phyloP scores from a whole-genome alignment of 2,113 vertebrate species.

The Saccopteryx leptura region DNA sequence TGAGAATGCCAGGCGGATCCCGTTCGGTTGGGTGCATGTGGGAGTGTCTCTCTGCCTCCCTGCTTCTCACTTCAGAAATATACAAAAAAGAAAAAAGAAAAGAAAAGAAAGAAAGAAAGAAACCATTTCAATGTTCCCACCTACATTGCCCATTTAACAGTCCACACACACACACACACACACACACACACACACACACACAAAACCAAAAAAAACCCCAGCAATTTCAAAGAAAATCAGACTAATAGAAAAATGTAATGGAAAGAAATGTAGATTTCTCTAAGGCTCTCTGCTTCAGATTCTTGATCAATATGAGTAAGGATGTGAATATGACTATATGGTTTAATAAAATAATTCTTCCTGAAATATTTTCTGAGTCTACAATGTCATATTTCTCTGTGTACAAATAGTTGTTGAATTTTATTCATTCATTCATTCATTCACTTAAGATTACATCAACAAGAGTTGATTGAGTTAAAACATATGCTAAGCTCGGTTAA shows the following conservation, averaged over 20 bases:
- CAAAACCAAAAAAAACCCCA: background rate
- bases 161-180: too few relatives aligned
- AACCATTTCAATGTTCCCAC: background rate
- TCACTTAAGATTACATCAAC: constrained; percentile 17
- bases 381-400: background rate
- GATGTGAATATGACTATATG: background rate
- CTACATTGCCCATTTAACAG: background rate
- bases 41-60: too few relatives aligned
- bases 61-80: too few relatives aligned
- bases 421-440: background rate
- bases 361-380: constrained; percentile 35
- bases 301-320: constrained; percentile 44
- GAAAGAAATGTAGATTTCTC: constrained; percentile 33
- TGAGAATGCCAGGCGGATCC: too few relatives aligned
- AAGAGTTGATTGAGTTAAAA: background rate
- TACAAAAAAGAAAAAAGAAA: too few relatives aligned
- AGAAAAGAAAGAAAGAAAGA: background rate
- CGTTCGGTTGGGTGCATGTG: too few relatives aligned
- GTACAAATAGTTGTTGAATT: background rate
- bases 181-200: too few relatives aligned
- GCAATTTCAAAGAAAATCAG: constrained; percentile 54
- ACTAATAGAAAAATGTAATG: background rate
- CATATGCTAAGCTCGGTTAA: background rate
- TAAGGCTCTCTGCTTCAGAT: constrained; percentile 1
- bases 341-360: constrained; percentile 39